phyloP scores from a whole-genome alignment of 2,113 vertebrate species.

The Notarius quadriscutis region DNA sequence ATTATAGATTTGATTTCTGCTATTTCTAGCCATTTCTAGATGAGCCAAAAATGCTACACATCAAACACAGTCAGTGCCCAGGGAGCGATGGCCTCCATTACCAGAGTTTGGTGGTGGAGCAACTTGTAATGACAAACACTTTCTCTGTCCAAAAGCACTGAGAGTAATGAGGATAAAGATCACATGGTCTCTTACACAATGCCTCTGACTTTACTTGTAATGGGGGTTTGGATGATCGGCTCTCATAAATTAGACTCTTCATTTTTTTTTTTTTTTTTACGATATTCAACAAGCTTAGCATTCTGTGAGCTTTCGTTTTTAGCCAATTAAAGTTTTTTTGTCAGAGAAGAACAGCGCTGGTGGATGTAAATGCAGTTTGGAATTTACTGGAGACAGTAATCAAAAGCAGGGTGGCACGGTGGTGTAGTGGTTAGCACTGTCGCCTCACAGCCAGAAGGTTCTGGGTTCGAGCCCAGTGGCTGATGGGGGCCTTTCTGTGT shows the following conservation, averaged over 20 bases:
- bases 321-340: neutral
- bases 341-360: no score
- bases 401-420: no score
- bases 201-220: neutral
- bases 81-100: conserved; percentile 24
- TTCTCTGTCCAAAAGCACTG: conserved; percentile 33
- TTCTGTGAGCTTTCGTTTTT: neutral
- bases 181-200: conserved; percentile 7
- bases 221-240: neutral
- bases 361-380: no score
- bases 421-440: no score
- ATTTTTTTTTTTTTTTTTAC: neutral
- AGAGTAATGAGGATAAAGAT: conserved; percentile 28
- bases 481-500: no score
- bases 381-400: no score
- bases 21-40: conserved; percentile 11
- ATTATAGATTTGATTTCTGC: conserved; percentile 23
- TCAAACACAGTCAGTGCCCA: conserved; percentile 21
- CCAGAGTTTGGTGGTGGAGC: conserved; percentile 20
- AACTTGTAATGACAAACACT: conserved; percentile 38
- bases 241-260: neutral
- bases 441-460: no score
- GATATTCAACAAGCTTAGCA: neutral
- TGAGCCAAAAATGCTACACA: conserved; percentile 3
- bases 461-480: no score